These are phyloP conservation scores for Denticeps clupeoides DNA, from an alignment of 2,797 vertebrate genomes.

Conservation along the genomic window DNA sequence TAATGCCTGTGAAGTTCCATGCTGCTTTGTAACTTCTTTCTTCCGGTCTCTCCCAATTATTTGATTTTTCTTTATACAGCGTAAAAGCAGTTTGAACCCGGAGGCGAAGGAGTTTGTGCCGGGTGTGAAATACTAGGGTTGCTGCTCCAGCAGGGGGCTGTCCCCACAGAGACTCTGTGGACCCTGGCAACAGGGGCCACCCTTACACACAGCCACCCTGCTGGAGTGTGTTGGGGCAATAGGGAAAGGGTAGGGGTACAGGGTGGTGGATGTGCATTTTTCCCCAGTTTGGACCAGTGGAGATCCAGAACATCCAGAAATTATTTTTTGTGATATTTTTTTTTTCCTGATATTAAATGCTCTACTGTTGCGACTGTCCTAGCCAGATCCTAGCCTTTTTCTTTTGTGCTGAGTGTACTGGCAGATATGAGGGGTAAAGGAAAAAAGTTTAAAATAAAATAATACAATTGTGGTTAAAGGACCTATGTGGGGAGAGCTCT, in stretches of 20 bases:
- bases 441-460: no score
- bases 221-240: slow-evolving; percentile 22
- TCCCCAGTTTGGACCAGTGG: slow-evolving; percentile 30
- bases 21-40: not conserved
- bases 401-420: no score
- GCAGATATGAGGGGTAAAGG: no score
- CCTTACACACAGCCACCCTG: slow-evolving; percentile 29
- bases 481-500: no score
- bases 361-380: no score
- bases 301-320: slow-evolving; percentile 25
- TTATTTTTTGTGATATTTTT: no score
- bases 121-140: slow-evolving; percentile 72
- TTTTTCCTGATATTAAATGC: slow-evolving; percentile 18
- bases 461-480: no score
- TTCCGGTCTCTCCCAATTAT: not conserved
- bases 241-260: slow-evolving; percentile 17
- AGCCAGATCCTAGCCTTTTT: no score
- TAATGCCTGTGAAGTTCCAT: not conserved
- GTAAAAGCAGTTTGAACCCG: slow-evolving; percentile 78
- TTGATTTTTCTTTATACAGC: slow-evolving; percentile 45
- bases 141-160: slow-evolving; percentile 30
- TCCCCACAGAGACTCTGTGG: slow-evolving; percentile 35
- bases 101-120: slow-evolving; percentile 81
- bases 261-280: slow-evolving; percentile 24
- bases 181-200: slow-evolving; percentile 26